These are phyloP conservation scores for Trachelus tabidus DNA, from an alignment of 2,888 invertebrate genomes.

Conservation along the genomic window DNA sequence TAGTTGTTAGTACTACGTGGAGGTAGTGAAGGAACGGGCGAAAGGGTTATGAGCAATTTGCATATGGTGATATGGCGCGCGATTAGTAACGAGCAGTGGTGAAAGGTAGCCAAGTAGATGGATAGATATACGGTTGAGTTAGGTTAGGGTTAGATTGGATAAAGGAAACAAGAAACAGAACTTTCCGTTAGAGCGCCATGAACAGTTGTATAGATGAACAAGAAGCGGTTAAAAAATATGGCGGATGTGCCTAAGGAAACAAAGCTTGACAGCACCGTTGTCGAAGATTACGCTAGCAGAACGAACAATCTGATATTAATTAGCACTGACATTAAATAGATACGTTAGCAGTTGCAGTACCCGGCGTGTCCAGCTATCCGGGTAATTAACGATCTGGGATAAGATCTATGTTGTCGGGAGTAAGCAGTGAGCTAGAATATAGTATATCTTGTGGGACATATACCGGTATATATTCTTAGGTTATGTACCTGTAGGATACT, in stretches of 20 bases:
- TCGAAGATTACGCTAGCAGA: not conserved
- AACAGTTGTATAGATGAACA: too few species aligned
- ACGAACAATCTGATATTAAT: slow-evolving; percentile 22
- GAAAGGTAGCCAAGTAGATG: not conserved
- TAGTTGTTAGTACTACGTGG: too few species aligned
- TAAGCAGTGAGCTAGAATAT: too few species aligned
- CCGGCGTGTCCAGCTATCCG: slow-evolving; percentile 1
- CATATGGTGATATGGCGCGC: not conserved
- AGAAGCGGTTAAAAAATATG: not conserved
- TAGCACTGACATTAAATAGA: slow-evolving; percentile 32
- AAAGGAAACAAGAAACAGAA: not conserved
- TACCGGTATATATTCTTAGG: too few species aligned
- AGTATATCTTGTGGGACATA: too few species aligned
- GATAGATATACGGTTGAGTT: not conserved
- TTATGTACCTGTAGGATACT: too few species aligned
- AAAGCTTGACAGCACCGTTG: not conserved
- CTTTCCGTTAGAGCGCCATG: not conserved
- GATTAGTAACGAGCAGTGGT: not conserved
- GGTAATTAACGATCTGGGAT: slow-evolving; percentile 8
- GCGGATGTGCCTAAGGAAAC: not conserved
- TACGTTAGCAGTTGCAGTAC: slow-evolving; percentile 17
- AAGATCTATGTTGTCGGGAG: not conserved
- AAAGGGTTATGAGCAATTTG: too few species aligned
- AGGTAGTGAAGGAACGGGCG: too few species aligned
- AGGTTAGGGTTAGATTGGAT: not conserved